Conservation (phyloP, 2,797 vertebrate species). For the Acridotheres tristis region DNA sequence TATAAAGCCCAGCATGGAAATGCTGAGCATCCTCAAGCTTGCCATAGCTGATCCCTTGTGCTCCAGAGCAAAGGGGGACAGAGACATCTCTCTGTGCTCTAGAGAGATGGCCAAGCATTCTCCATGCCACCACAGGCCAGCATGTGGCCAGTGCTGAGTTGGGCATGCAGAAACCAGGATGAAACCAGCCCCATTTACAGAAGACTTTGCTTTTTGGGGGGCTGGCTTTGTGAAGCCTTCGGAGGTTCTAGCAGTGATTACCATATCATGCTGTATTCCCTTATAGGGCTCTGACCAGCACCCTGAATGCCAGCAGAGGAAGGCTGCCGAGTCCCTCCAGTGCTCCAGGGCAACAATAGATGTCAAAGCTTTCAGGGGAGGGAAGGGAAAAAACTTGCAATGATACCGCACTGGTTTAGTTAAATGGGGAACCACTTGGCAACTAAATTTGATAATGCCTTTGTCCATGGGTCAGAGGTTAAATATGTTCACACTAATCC, state of each 20-base stretch:
- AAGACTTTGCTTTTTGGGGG: not conserved
- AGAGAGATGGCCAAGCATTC: not conserved
- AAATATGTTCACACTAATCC: conserved; percentile 92
- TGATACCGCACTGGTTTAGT: conserved; percentile 20
- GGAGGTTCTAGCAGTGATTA: not conserved
- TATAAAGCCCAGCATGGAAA: not conserved
- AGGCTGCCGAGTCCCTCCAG: not conserved
- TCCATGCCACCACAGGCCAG: rapidly evolving
- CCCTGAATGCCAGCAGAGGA: not conserved
- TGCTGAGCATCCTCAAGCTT: not conserved
- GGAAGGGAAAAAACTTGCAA: not conserved
- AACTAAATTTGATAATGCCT: conserved; percentile 90
- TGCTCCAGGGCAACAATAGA: conserved; percentile 41
- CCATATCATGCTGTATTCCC: not conserved
- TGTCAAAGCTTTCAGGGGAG: not conserved
- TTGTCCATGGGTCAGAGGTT: conserved; percentile 92
- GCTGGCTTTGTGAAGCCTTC: not conserved
- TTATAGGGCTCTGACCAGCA: not conserved
- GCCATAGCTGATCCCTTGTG: not conserved
- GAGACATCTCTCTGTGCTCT: not conserved
- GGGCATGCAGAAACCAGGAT: not conserved
- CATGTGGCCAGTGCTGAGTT: rapidly evolving
- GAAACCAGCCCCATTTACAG: not conserved
- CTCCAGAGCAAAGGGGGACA: not conserved
- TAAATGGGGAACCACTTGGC: conserved; percentile 79